Evolutionary conservation across 2,113 vertebrate genomes (phyloP), one percentile per base, ranked within the genome.

Genomic region (Prochilodus magdalenae): DNA sequence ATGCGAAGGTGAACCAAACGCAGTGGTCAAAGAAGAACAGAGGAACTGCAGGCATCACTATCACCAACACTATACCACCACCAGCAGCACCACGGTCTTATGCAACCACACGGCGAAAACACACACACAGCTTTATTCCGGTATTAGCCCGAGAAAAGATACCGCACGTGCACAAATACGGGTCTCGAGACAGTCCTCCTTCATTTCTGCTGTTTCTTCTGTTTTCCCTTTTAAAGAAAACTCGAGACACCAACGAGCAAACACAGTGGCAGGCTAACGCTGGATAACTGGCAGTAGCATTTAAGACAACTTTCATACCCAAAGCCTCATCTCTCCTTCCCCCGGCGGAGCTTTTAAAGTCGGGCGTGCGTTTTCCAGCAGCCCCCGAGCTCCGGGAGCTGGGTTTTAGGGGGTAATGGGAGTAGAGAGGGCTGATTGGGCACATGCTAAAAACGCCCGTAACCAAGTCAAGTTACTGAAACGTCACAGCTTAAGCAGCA

Each of bases 391-490:
- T 0, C 53, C 2, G 3, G 18, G 16, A 4, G 6, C 7, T 24
- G 81, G 78, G 80, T 75, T 80, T 12, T 26, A 18, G 18, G 71
- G 49, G 81, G 30, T 33, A 4, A 53, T 30, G 72, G 40, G 40
- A 44, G 40, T 73, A 76, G 73, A 67, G 40, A 12, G 79, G 3
- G 88, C 82, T 85, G 79, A 26, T 1, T 47, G 81, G 84, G 86
- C 92, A 88, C 89, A 90, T 89, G 90, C 87, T 85, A 85, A 81
- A 84, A 86, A 33, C 90, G 86, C 86, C 86, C 86, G 89, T 77
- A 92, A 90, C 91, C 92, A 90, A 93, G 92, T 93, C 91, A 94
- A 94, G 92, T 95, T 94, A 91, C 89, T 87, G 90, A 90, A 88
- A 92, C 93, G 92, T 92, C 92, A 92, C 20, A 85, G 91, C 91